A percentile compares a stretch with the other conserved stretches of the same genome.
Conservation (phyloP, 2,888 invertebrate genomes). For the Caenorhabditis sp. region DNA sequence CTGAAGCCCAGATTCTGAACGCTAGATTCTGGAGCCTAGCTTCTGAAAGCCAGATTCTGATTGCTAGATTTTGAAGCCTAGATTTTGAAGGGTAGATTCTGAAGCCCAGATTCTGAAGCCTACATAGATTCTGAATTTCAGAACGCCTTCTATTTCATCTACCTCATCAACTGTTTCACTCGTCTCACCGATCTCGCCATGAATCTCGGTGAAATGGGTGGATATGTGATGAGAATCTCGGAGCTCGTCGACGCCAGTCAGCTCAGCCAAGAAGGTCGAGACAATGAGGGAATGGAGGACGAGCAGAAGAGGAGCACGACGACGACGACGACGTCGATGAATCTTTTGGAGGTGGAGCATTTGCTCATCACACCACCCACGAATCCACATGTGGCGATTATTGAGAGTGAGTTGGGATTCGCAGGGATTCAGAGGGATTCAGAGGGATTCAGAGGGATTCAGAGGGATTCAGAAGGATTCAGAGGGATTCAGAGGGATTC, state of each 20-base stretch:
- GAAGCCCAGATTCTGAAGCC: no score
- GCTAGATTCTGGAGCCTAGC: no score
- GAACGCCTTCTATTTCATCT: slow-evolving; percentile 76
- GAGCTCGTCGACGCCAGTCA: slow-evolving; percentile 30
- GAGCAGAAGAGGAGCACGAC: background rate
- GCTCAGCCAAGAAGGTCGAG: slow-evolving; percentile 11
- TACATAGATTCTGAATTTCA: no score
- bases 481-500: no score
- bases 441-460: no score
- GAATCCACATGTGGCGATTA: slow-evolving; percentile 38
- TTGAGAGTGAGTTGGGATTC: slow-evolving; percentile 37
- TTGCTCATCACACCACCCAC: slow-evolving; percentile 36
- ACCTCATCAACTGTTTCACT: slow-evolving; percentile 76
- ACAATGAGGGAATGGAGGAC: slow-evolving; percentile 20
- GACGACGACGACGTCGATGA: background rate
- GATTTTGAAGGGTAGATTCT: no score
- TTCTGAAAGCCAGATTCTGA: no score
- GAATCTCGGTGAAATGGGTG: slow-evolving; percentile 74
- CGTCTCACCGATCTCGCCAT: slow-evolving; percentile 74
- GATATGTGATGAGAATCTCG: slow-evolving; percentile 72
- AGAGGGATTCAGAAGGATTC: no score
- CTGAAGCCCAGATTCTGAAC: no score
- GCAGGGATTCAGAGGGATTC: no score
- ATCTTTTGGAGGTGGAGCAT: slow-evolving; percentile 29
- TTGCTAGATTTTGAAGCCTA: no score